Conservation (phyloP, 92 coral and sea anemone species). For the Actinostola sp. region DNA sequence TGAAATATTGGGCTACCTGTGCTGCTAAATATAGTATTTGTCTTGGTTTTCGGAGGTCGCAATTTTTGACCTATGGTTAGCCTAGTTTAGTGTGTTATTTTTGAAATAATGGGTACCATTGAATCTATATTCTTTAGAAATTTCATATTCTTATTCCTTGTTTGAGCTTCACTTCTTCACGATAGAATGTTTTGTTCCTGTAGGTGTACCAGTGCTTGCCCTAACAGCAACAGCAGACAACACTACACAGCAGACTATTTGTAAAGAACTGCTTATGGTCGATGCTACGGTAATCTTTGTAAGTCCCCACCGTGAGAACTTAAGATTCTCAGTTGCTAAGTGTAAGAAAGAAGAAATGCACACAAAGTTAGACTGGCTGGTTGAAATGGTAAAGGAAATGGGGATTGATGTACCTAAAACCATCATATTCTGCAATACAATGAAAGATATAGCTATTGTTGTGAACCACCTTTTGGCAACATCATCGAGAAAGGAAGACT, state of each 20-base stretch:
- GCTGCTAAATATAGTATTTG: too few species aligned
- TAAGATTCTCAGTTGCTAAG: slow-evolving; percentile 26
- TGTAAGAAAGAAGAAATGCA: slow-evolving; percentile 13
- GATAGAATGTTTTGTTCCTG: neutral
- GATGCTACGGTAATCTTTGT: slow-evolving; percentile 29
- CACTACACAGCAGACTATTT: slow-evolving; percentile 30
- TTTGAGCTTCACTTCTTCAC: too few species aligned
- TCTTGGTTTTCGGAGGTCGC: too few species aligned
- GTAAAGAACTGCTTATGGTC: slow-evolving; percentile 21
- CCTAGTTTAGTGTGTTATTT: too few species aligned
- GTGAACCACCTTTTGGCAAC: slow-evolving; percentile 28
- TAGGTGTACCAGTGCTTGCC: slow-evolving; percentile 38
- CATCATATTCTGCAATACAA: slow-evolving; percentile 42
- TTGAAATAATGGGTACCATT: too few species aligned
- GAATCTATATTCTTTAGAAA: too few species aligned
- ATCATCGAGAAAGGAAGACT: slow-evolving; percentile 37
- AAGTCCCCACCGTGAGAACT: slow-evolving; percentile 40
- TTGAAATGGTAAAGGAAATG: slow-evolving; percentile 13
- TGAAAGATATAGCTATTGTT: slow-evolving; percentile 34
- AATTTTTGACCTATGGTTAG: too few species aligned
- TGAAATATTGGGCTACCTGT: too few species aligned
- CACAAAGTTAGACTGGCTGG: slow-evolving; percentile 25
- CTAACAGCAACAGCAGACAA: slow-evolving; percentile 49
- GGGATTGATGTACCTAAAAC: slow-evolving; percentile 25
- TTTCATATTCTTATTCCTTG: too few species aligned